Evolutionary conservation across 2,113 vertebrate genomes (phyloP).

Genomic region (Carassius auratus): DNA sequence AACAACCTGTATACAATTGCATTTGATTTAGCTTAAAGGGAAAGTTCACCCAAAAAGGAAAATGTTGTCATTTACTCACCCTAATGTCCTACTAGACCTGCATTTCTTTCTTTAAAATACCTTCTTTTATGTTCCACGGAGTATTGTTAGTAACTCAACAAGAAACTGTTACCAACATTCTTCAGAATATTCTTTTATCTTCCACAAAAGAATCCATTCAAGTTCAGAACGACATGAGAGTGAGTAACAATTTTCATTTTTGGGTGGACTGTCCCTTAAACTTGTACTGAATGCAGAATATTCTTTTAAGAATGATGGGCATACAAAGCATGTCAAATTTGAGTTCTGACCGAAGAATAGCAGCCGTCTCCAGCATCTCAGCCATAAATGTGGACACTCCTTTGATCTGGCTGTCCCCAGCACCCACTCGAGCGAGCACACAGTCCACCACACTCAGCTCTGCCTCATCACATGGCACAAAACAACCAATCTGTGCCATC

Average conservation of each 20-base stretch:
- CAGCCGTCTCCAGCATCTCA: constrained; percentile 96
- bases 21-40: not conserved
- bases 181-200: no score
- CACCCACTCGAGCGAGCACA: constrained; percentile 91
- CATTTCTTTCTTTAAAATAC: no score
- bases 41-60: no score
- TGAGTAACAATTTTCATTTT: not conserved
- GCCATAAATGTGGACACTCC: constrained; percentile 99
- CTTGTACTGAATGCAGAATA: no score
- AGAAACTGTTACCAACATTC: no score
- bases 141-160: no score
- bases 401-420: constrained; percentile 95
- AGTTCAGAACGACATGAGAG: no score
- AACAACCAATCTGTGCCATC: constrained; percentile 98
- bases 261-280: no score
- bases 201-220: no score
- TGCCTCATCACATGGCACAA: constrained; percentile 91
- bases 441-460: constrained; percentile 92
- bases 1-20: not conserved
- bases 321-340: not conserved
- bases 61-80: no score
- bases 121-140: no score
- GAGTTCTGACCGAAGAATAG: constrained; percentile 86
- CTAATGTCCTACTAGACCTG: no score
- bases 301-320: constrained; percentile 20